Conservation (phyloP, 2,113 vertebrate genomes). For the Axis porcinus region DNA sequence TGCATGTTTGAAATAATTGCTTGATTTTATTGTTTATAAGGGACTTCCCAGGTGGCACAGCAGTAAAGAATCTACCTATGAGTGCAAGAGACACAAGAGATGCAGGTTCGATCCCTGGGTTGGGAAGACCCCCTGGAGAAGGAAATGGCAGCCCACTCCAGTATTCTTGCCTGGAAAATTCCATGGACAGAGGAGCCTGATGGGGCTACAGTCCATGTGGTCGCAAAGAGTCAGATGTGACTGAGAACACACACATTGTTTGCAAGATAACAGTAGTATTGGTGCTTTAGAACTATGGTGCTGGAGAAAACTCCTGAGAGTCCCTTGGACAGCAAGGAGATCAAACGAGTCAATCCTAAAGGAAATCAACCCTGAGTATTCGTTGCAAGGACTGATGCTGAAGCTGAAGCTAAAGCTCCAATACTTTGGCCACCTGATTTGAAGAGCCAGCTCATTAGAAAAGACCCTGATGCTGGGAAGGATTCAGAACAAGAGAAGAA, state of each 20-base stretch:
- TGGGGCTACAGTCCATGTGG: neutral
- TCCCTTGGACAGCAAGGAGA: neutral
- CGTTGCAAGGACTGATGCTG: neutral
- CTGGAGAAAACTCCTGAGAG: neutral
- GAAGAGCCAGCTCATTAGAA: neutral
- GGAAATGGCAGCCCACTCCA: neutral
- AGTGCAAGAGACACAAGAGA: neutral
- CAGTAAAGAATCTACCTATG: neutral
- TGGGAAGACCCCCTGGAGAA: neutral
- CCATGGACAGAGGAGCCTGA: neutral
- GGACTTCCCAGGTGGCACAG: neutral
- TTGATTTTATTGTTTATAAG: conserved; percentile 10
- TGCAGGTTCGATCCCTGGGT: neutral
- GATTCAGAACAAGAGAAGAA: neutral
- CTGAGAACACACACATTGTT: neutral
- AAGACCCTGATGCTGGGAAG: neutral
- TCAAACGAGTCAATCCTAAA: neutral
- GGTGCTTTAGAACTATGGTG: neutral
- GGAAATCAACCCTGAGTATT: neutral
- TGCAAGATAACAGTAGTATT: neutral
- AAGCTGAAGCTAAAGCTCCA: neutral
- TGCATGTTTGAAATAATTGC: conserved; percentile 2
- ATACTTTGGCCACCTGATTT: neutral
- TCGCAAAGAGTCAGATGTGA: neutral
- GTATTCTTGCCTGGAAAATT: neutral